A percentile compares a stretch with the other conserved stretches of the same genome.
These are phyloP conservation scores for Nyctereutes procyonoides DNA, from an alignment of 2,113 vertebrate species.

Conservation along the genomic window DNA sequence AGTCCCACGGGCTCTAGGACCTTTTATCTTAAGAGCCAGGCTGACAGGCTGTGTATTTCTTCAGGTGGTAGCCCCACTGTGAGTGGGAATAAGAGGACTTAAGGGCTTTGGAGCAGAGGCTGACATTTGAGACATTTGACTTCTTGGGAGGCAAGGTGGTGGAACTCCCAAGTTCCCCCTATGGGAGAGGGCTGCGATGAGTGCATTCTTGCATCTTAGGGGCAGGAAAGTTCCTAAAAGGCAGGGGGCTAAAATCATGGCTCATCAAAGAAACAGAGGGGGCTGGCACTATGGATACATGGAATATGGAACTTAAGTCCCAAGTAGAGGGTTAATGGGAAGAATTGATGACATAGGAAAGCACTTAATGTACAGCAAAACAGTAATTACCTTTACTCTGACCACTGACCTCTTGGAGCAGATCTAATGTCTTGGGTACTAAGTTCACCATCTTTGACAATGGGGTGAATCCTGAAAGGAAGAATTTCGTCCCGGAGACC, in stretches of 20 bases:
- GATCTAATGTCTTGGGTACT: conserved; percentile 91
- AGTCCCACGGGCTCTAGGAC: neutral
- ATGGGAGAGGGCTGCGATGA: neutral
- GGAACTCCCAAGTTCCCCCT: neutral
- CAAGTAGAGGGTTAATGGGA: neutral
- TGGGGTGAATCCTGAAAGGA: conserved; percentile 91
- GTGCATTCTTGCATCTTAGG: neutral
- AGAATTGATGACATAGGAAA: neutral
- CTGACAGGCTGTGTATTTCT: conserved; percentile 3
- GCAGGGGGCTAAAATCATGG: neutral
- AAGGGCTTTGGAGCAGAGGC: neutral
- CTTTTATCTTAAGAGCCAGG: neutral
- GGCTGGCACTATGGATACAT: neutral
- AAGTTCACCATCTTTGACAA: conserved; percentile 93
- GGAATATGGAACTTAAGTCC: neutral
- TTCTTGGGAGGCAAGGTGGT: neutral
- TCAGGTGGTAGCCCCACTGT: neutral
- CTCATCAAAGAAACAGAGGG: neutral
- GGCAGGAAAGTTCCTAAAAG: neutral
- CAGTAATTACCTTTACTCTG: neutral
- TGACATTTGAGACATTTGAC: conserved; percentile 8
- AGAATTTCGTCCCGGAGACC: conserved; percentile 87
- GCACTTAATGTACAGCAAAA: neutral
- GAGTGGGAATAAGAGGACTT: neutral
- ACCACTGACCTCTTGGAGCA: neutral